phyloP scores from a whole-genome alignment of 2,797 vertebrate genomes.

The Aselliscus stoliczkanus region DNA sequence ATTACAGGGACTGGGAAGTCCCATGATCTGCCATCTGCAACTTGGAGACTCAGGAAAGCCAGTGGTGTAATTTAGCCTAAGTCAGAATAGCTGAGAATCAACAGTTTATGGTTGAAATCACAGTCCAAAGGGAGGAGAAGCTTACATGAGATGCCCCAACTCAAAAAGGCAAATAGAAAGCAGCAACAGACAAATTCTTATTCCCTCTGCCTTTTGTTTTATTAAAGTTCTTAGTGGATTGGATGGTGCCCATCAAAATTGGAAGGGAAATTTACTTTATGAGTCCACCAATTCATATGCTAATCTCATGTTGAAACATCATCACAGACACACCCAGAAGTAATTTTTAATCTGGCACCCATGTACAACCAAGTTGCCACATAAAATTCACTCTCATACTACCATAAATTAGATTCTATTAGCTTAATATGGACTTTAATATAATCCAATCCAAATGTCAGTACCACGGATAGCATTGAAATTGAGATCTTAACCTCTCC shows the following conservation, averaged over 20 bases:
- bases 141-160: no score
- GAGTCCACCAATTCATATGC: not conserved
- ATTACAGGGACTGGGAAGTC: not conserved
- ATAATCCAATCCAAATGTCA: not conserved
- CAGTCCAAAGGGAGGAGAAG: not conserved
- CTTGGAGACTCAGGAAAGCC: not conserved
- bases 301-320: not conserved
- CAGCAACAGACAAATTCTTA: not conserved
- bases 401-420: not conserved
- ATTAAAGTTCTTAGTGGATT: no score
- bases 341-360: not conserved
- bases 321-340: not conserved
- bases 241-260: not conserved
- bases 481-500: not conserved
- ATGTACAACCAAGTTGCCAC: not conserved
- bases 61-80: not conserved
- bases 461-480: not conserved
- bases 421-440: not conserved
- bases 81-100: not conserved
- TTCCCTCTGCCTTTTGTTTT: not conserved
- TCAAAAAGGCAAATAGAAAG: not conserved
- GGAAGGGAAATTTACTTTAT: not conserved
- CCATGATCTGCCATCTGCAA: not conserved
- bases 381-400: not conserved
- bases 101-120: not conserved